Evolutionary conservation across 2,888 invertebrate genomes (phyloP), one percentile per base, ranked within the genome.

Genomic region (Erebia aethiops): DNA sequence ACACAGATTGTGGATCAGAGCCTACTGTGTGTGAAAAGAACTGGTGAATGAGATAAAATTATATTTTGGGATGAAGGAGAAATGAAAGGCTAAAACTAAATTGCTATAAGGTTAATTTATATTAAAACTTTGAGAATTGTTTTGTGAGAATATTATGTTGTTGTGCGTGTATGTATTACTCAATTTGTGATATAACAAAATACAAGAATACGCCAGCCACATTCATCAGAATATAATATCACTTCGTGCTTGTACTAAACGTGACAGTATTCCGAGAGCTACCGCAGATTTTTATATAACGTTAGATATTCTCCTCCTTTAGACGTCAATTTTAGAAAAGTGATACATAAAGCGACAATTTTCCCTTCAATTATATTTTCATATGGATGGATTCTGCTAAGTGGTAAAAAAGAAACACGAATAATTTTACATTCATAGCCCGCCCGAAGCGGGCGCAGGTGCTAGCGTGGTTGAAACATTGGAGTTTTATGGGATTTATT

Each of bases 1-100:
- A 98, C 86, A 95, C 95, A 67, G 97, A 97, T 0, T 95, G 95
- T 1, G 98, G 98, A 7, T 98, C 98, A 0, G 94, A 95, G 69
- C 98, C 98, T 0, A 95, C 92, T 41, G 95, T 97, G 72, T 95
- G 95, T 61, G 98, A 95, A 95, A 76, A 93, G 98, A 66, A 96
- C 97, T 81, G 97, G 96, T 72, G 96, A 96, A 51, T 94, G 95
- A 67, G 96, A 95, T 81, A 97, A 95, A 82, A 97, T 98, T 70
- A 94, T 96, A 69, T 93, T 97, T 69, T 94, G 97, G 14, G 95
- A 96, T 74, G 96, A 89, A 21, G 78, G 95, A 75, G 96, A 96
- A 80, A 94, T 95, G 77, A 95, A 95, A 95, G 95, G 96, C 35
- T 35, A 35, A 35, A 35, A 35, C 26, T 35, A 35, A 35, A 35